Evolutionary conservation across 1,140 invertebrate species (phyloP).

Genomic region (Probaryconus sp.): DNA sequence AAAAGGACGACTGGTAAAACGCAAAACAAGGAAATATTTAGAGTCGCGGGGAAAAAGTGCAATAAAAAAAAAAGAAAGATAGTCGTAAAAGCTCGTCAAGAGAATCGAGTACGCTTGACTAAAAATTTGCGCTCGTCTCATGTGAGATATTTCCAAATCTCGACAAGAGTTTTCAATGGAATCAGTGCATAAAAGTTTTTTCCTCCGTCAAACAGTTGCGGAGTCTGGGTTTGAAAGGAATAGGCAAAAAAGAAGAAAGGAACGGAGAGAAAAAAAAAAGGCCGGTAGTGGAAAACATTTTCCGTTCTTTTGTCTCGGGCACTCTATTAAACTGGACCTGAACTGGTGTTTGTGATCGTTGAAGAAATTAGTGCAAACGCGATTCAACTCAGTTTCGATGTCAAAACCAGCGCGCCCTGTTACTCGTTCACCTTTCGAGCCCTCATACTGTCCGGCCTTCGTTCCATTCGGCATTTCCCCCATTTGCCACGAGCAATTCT

Average conservation of each 20-base stretch:
- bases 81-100: slow-evolving; percentile 40
- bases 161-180: slow-evolving; percentile 34
- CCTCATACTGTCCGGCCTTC: slow-evolving; percentile 2
- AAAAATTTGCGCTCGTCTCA: slow-evolving; percentile 40
- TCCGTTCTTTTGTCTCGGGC: slow-evolving; percentile 7
- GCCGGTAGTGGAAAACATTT: slow-evolving; percentile 25
- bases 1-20: too few species aligned
- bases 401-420: slow-evolving; percentile 9
- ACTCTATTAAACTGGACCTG: slow-evolving; percentile 5
- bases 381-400: slow-evolving; percentile 12
- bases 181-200: slow-evolving; percentile 44
- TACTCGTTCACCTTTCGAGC: not conserved
- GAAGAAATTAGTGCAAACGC: slow-evolving; percentile 28
- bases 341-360: slow-evolving; percentile 18
- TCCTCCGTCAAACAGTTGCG: slow-evolving; percentile 29
- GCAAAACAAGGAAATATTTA: slow-evolving; percentile 48
- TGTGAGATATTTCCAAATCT: slow-evolving; percentile 11
- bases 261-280: too few species aligned
- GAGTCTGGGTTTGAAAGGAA: slow-evolving; percentile 32
- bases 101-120: slow-evolving; percentile 49
- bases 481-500: slow-evolving; percentile 52
- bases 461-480: too few species aligned
- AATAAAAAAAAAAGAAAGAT: too few species aligned
- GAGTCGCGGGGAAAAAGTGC: slow-evolving; percentile 15
- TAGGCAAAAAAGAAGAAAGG: slow-evolving; percentile 7